A percentile compares a stretch with the other conserved stretches of the same genome.
phyloP scores from a whole-genome alignment of 2,797 vertebrate genomes.

The Manis crassicaudata region DNA sequence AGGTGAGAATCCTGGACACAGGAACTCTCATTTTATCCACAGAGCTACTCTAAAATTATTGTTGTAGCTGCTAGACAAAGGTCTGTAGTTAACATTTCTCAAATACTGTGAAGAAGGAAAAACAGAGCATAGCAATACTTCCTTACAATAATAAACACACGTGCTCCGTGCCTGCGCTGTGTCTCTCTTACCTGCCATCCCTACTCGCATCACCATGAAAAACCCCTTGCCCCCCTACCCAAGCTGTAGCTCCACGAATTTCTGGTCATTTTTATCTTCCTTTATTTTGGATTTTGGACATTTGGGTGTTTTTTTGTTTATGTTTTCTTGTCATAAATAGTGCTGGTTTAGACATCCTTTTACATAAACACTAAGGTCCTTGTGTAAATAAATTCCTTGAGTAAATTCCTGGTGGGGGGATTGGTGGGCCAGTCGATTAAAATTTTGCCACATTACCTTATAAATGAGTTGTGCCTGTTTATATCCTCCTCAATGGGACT shows the following conservation, averaged over 20 bases:
- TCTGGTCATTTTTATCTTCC: not conserved
- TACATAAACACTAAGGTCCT: not conserved
- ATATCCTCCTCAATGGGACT: not conserved
- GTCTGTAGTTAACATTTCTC: slow-evolving; percentile 19
- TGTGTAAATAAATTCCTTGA: slow-evolving; percentile 16
- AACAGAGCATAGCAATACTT: not conserved
- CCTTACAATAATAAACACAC: not conserved
- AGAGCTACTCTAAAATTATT: no score
- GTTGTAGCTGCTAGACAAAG: not conserved
- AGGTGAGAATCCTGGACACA: no score
- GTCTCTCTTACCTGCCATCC: not conserved
- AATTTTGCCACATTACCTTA: not conserved
- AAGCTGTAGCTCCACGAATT: not conserved
- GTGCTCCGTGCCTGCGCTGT: not conserved
- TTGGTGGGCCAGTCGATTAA: slow-evolving; percentile 1
- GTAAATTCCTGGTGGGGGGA: slow-evolving; percentile 23
- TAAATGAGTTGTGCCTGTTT: slow-evolving; percentile 12
- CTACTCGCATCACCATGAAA: not conserved
- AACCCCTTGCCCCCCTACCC: not conserved
- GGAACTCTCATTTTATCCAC: no score
- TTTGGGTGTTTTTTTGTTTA: not conserved
- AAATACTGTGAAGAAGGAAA: not conserved
- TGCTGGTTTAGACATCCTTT: not conserved
- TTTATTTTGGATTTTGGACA: slow-evolving; percentile 31
- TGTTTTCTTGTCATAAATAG: not conserved